Evolutionary conservation across 2,888 invertebrate genomes (phyloP), one percentile per base, ranked within the genome.

Genomic region (Thereva nobilitata): DNA sequence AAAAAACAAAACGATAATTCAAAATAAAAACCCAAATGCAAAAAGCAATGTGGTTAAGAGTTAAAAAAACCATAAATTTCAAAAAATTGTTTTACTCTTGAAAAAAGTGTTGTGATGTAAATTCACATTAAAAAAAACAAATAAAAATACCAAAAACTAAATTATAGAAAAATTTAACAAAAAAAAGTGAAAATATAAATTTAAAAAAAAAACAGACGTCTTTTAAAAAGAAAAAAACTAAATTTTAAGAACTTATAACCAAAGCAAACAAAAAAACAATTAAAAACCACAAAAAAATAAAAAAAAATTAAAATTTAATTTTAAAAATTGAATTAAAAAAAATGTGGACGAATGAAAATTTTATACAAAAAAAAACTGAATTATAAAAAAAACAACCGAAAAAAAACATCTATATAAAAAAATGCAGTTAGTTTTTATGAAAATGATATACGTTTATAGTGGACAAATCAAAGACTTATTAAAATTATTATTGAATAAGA

Each of bases 31-130:
- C 65, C 68, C 71, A 70, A 71, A 67, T 67, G 59, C 66, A 69
- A 66, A 49, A 61, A 49, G 12, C 50, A 57, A 52, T 57, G 66
- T 70, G 72, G 67, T 70, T 67, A 66, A 71, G 68, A 71, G 69
- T 64, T 67, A 61, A 68, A 67, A 68, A 70, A 67, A 70, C 67
- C 70, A 61, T n/a, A 72, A 78, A 76, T 79, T 78, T 79, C 80
- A 76, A 77, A 75, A 23, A 23, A 23, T 23, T 2, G 23, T 23
- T 23, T 23, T 61, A 61, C 50, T 64, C 41, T 64, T 45, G 61
- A 61, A 23, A 23, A 45, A 44, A 76, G 79, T 77, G 79, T 80
- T 79, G 80, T 79, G 79, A 80, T 77, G 68, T 67, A 68, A 71
- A 70, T 71, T 72, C 71, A 71, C 70, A 70, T 68, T 38, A 64